Base-by-base conservation (phyloP, 2,888 invertebrate species). In the Sipha maydis region DNA sequence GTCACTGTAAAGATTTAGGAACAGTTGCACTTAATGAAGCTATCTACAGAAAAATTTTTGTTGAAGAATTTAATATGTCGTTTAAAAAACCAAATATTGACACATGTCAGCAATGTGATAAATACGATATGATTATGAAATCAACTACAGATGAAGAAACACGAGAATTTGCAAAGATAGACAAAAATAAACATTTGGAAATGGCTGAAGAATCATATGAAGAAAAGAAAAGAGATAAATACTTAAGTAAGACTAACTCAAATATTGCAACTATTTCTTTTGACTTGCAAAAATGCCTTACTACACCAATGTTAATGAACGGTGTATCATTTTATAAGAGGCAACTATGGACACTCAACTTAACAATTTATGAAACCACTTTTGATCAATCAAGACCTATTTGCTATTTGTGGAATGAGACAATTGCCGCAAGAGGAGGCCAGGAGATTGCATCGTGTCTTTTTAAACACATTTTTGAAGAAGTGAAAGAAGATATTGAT, bases 301-400 rank as follows among this genome's bases (percentile, higher is more conserved):
- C 89, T 41, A 89, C 76, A 38, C 78, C 89, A 71, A 54, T 69
- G 28, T 83, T 88, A 71, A 38, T 69, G 25, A 88, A 75, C 48
- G 88, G 89, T 41, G 69, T 86, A 78, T 89, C 89, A 28, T 85
- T 89, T 89, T 89, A 89, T 25, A 89, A 89, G 28, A 86, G 88
- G 48, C 88, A 89, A 82, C 78, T 88, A 4, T 89, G 88, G 89
- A 84, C 83, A 11, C 34, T 75, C 48, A 89, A 89, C 79, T 84
- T 89, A 31, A 89, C 89, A 25, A 25, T 89, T 28, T 89, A 89
- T 77, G 79, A 88, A 83, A 89, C 89, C 71, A 80, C 67, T 83
- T 41, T 78, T 56, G 69, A 89, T 25, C 54, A 80, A 34, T 80
- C 89, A 31, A 89, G 83, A 48, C 61, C 76, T 67, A 76, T 41